phyloP scores from a whole-genome alignment of 2,797 vertebrate genomes.

The Enteromius radiatus region DNA sequence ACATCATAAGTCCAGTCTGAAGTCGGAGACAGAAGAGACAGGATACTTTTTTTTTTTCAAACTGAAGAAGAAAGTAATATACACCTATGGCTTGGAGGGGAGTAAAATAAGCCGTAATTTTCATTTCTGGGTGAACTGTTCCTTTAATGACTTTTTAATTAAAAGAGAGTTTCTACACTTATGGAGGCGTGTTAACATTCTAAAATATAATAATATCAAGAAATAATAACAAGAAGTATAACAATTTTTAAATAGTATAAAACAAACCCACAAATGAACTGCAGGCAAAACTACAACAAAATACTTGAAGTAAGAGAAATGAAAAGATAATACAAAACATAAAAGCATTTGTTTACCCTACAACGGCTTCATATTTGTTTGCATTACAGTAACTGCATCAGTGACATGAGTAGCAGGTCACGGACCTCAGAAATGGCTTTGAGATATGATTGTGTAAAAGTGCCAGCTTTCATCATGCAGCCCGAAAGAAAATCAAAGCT shows the following conservation, averaged over 20 bases:
- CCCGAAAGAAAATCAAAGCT: slow-evolving; percentile 30
- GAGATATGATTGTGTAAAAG: slow-evolving; percentile 48
- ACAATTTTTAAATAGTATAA: neutral
- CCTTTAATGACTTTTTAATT: no score
- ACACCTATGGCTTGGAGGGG: no score
- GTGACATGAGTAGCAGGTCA: slow-evolving; percentile 30
- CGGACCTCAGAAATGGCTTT: slow-evolving; percentile 33
- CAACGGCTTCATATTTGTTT: neutral
- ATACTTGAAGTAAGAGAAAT: neutral
- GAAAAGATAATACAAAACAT: neutral
- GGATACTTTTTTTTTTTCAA: no score
- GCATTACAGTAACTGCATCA: slow-evolving; percentile 24
- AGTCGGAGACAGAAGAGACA: no score
- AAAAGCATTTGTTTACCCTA: neutral
- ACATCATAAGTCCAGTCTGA: no score
- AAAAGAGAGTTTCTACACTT: neutral
- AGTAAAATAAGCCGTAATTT: no score
- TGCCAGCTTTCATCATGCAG: slow-evolving; percentile 42
- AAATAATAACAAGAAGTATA: no score
- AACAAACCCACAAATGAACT: neutral
- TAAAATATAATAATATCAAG: neutral
- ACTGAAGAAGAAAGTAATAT: no score
- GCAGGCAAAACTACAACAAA: neutral
- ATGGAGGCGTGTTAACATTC: neutral
- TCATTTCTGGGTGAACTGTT: no score